A percentile compares a stretch with the other conserved stretches of the same genome.
Evolutionary conservation across 1,140 invertebrate species (phyloP).

Genomic region (Pogonus chalceus): DNA sequence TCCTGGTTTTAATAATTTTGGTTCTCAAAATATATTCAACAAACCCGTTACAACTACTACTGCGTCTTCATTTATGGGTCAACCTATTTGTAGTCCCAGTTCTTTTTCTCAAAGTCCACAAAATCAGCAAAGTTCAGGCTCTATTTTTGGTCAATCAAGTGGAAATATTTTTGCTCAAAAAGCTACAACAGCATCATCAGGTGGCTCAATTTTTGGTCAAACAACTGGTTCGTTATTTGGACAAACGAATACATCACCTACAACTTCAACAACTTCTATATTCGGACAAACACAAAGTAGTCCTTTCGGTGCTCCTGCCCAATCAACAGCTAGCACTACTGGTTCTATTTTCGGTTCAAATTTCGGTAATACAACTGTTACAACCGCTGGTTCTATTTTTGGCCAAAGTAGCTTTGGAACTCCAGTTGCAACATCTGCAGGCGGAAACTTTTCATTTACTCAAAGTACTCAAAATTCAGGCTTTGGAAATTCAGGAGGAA

Average conservation of each 20-base stretch:
- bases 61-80: conserved; percentile 13
- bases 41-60: conserved; percentile 16
- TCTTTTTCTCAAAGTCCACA: too few relatives aligned
- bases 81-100: conserved; percentile 24
- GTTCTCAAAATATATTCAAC: too few relatives aligned
- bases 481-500: conserved; percentile 27
- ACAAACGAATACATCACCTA: not conserved
- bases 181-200: conserved; percentile 1
- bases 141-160: conserved; percentile 10
- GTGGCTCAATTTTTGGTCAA: conserved; percentile 14
- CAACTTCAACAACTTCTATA: not conserved
- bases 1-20: conserved; percentile 27
- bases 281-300: not conserved
- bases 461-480: conserved; percentile 20
- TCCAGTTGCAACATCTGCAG: conserved; percentile 8
- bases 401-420: conserved; percentile 19
- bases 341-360: conserved; percentile 20
- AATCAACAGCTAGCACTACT: not conserved
- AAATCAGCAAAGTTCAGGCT: not conserved
- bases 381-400: conserved; percentile 19
- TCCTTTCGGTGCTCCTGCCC: not conserved
- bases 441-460: not conserved
- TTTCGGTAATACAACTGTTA: conserved; percentile 10
- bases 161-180: conserved; percentile 2
- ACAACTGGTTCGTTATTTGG: conserved; percentile 19